phyloP scores from a whole-genome alignment of 2,113 vertebrate species.

The Lichenostomus cassidix region DNA sequence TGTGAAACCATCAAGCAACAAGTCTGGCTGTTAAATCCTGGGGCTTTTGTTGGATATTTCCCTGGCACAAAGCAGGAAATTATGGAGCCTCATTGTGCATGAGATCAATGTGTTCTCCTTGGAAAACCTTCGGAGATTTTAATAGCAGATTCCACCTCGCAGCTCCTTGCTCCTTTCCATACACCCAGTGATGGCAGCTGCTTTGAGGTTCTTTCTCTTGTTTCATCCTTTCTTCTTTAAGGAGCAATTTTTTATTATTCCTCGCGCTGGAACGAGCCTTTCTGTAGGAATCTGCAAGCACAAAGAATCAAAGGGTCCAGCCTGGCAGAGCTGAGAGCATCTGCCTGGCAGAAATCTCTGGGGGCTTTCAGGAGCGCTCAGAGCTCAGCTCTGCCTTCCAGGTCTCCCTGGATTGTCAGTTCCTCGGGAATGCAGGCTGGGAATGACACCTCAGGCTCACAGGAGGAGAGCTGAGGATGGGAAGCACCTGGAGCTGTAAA shows the following conservation, averaged over 20 bases:
- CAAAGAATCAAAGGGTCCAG: constrained; percentile 8
- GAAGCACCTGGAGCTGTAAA: background rate
- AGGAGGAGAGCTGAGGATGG: background rate
- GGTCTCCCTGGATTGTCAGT: background rate
- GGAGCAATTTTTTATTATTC: constrained; percentile 41
- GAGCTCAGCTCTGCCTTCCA: background rate
- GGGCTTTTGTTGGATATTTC: constrained; percentile 14
- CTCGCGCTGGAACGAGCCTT: constrained; percentile 16
- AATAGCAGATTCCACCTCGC: constrained; percentile 24
- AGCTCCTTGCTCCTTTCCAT: constrained; percentile 59
- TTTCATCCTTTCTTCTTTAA: constrained; percentile 60
- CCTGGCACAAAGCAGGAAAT: background rate
- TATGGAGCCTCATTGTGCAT: background rate
- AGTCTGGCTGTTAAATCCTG: background rate
- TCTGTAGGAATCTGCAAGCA: constrained; percentile 3
- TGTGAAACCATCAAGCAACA: constrained; percentile 7
- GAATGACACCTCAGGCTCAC: background rate
- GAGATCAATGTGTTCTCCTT: background rate
- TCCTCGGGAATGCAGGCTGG: background rate
- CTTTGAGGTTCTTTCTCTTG: constrained; percentile 67
- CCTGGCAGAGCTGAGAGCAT: constrained; percentile 24
- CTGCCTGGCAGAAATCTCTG: background rate
- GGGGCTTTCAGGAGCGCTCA: background rate
- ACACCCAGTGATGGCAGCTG: background rate
- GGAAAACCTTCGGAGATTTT: constrained; percentile 18